phyloP scores from a whole-genome alignment of 2,888 invertebrate genomes.

The Ectobius pallidus region DNA sequence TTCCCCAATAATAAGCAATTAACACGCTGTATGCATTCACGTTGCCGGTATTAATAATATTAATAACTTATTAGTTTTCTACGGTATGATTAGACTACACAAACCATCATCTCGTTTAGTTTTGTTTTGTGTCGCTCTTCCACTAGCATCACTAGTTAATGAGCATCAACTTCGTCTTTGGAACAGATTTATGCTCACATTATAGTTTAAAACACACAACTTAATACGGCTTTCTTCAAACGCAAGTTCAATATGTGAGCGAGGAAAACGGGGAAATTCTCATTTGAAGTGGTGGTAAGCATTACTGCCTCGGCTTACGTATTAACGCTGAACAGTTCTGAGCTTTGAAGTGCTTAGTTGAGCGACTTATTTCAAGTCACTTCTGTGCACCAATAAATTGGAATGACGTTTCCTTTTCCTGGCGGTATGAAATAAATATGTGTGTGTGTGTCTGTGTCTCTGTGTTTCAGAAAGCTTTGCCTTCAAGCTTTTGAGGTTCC shows the following conservation, averaged over 20 bases:
- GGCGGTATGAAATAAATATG: too few species aligned
- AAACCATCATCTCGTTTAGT: too few species aligned
- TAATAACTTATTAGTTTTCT: too few species aligned
- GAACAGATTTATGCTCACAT: background rate
- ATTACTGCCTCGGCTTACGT: background rate
- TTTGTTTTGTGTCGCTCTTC: too few species aligned
- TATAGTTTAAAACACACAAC: background rate
- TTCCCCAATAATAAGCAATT: too few species aligned
- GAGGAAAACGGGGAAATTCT: background rate
- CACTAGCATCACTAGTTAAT: background rate
- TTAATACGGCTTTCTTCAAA: background rate
- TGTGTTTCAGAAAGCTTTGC: background rate
- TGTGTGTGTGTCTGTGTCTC: background rate
- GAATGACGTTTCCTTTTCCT: constrained; percentile 24
- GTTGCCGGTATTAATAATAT: too few species aligned
- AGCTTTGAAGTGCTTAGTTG: constrained; percentile 24
- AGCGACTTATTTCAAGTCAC: constrained; percentile 25
- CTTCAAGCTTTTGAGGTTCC: background rate
- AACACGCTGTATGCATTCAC: too few species aligned
- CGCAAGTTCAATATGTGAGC: background rate
- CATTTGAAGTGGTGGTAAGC: constrained; percentile 18
- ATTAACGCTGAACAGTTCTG: constrained; percentile 18
- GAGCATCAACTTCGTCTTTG: background rate
- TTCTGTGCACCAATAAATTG: constrained; percentile 19
- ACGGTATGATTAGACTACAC: too few species aligned